These are phyloP conservation scores for Rhabditoides inermis DNA, from an alignment of 2,888 invertebrate species.

Conservation along the genomic window DNA sequence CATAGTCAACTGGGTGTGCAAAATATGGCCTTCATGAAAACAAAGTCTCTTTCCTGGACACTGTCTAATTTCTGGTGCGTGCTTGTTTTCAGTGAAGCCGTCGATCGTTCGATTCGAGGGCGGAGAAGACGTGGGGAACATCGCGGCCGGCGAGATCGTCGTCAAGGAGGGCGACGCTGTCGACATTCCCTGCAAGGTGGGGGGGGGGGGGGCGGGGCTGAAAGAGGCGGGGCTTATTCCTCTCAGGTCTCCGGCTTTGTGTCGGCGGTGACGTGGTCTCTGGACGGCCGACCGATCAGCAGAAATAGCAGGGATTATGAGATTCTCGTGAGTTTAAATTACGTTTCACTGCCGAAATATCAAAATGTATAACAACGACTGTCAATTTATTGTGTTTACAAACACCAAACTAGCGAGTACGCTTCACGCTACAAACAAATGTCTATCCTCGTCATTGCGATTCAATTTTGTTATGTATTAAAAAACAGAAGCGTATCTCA, in stretches of 20 bases:
- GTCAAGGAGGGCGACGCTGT: conserved; percentile 28
- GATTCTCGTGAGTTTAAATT: conserved; percentile 23
- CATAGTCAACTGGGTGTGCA: too few relatives aligned
- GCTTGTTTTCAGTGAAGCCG: conserved; percentile 37
- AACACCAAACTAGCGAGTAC: neutral
- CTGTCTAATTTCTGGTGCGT: too few relatives aligned
- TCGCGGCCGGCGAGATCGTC: conserved; percentile 9
- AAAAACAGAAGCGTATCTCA: too few relatives aligned
- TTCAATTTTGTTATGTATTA: too few relatives aligned
- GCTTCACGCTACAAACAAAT: neutral
- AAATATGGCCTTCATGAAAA: too few relatives aligned
- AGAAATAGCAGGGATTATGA: conserved; percentile 29
- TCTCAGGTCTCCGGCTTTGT: conserved; percentile 10
- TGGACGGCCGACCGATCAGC: conserved; percentile 51
- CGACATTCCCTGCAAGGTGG: conserved; percentile 31
- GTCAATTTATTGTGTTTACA: neutral
- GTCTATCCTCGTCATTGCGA: too few relatives aligned
- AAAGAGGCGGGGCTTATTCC: conserved; percentile 20
- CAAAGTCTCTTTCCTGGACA: too few relatives aligned
- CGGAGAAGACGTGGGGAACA: conserved; percentile 3
- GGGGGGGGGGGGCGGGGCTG: conserved; percentile 4
- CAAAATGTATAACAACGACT: too few relatives aligned
- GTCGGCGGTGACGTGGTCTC: conserved; percentile 55
- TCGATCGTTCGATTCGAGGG: conserved; percentile 20
- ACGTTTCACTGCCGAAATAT: too few relatives aligned